Evolutionary conservation across 2,113 vertebrate species (phyloP).

Genomic region (Peromyscus polionotus): DNA sequence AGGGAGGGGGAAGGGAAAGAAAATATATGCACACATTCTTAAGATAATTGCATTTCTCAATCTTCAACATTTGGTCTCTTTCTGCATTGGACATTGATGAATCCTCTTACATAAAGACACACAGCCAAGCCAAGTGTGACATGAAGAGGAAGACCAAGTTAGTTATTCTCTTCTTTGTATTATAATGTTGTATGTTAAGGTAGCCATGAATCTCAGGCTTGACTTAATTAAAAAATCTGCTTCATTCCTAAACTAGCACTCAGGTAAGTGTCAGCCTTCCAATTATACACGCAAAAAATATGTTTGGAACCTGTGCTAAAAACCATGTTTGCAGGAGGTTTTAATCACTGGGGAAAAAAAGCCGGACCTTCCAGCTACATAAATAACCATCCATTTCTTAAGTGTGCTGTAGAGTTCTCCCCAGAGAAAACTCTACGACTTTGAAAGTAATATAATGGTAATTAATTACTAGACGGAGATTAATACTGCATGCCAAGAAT

Average conservation of each 20-base stretch:
- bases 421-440: conserved; percentile 73
- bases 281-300: conserved; percentile 67
- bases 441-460: conserved; percentile 79
- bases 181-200: conserved; percentile 55
- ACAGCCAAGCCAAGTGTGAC: neutral
- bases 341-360: conserved; percentile 69
- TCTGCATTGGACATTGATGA: neutral
- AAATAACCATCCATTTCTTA: conserved; percentile 80
- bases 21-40: neutral
- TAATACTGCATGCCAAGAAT: conserved; percentile 74
- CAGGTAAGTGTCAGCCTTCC: conserved; percentile 76
- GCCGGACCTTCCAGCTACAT: conserved; percentile 78
- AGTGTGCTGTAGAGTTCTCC: conserved; percentile 69
- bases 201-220: conserved; percentile 52
- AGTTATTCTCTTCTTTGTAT: neutral
- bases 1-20: neutral
- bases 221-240: conserved; percentile 71
- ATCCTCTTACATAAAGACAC: neutral
- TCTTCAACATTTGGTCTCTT: neutral
- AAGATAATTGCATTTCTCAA: neutral
- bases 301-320: conserved; percentile 54
- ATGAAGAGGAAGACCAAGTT: neutral
- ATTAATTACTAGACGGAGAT: conserved; percentile 85
- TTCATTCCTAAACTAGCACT: conserved; percentile 54
- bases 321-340: conserved; percentile 58